Base-by-base conservation (phyloP, 2,888 invertebrate species). In the Polyommatus icarus region DNA sequence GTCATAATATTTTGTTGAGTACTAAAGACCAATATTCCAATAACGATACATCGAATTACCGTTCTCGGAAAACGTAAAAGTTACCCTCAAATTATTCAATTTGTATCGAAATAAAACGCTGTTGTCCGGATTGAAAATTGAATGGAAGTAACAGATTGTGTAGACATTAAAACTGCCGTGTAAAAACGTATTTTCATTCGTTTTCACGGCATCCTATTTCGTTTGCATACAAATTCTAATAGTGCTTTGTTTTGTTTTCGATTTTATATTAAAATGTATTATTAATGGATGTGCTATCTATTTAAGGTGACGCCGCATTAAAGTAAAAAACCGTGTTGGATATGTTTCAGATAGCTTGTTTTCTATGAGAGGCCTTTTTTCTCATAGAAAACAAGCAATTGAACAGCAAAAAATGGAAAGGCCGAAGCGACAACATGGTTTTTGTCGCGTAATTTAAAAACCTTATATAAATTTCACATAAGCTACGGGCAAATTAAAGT, bases 131-230 rank as follows among this genome's bases (percentile, higher is more conserved):
- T 75, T 54, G 54, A 75, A 75, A 75, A 75, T 75, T 75, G 54
- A 75, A 75, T 54, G 32, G 20, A 18, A 8, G 50, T 54, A 29
- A 50, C 75, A 75, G 75, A 75, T 75, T 75, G 75, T 75, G 75
- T 54, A 75, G 75, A 75, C 50, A 75, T 75, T 54, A 75, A 75
- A 75, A 75, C 24, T 54, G 75, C 75, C 29, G 75, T 75, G 50
- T 75, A 75, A 75, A 73, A 73, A 73, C 24, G 18, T 24, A 29
- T 75, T 54, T 75, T 75, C 20, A 75, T 75, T 75, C 18, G 75
- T 75, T 73, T 50, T 24, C 24, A 75, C 54, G 54, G 50, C 24
- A 73, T 24, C 29, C 75, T 75, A 54, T 54, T 72, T 29, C 54
- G 54, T 75, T 73, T 46, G 75, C 50, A 75, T 75, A 24, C 1